Base-by-base conservation (phyloP, 2,888 invertebrate genomes). In the Spodoptera exigua region DNA sequence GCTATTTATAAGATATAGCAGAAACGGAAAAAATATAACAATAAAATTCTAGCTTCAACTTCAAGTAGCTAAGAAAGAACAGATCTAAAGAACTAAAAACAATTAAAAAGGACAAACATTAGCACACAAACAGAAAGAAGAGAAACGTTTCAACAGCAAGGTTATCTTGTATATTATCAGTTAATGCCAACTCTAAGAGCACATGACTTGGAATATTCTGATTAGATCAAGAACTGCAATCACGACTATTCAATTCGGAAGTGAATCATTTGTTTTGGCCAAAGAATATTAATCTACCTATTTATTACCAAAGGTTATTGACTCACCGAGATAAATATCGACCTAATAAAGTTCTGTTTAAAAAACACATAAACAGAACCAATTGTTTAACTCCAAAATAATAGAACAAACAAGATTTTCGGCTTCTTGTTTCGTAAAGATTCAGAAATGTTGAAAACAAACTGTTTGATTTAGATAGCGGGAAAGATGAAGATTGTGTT, bases 91-190 rank as follows among this genome's bases (percentile, higher is more conserved):
- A 14, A 27, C 34, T 46, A 41, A 61, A 52, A 40, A 36, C 13
- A 69, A 53, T 54, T 47, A 27, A 27, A 27, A 27, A 27, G 27
- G 35, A 40, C 16, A 65, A 54, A 35, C 34, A 47, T 43, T 34
- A 44, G 45, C 11, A 27, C 13, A 16, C 3, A 32, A 3, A 39
- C 11, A 36, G 47, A 54, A 47, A 16, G 14, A 40, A 51, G 14
- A 13, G 44, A 61, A 54, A 37, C 41, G 49, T 13, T 63, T 45
- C 37, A 46, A 17, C 4, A 7, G 3, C 70, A 70, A 49, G 46
- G 64, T 51, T 56, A 70, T 51, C 70, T 46, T 35, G 40, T 18
- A 35, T 43, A 44, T 54, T 73, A 70, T 57, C 70, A 61, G 62
- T 47, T 67, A 54, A 70, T 54, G 36, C 44, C 27, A 36, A 13